phyloP scores from a whole-genome alignment of 2,797 vertebrate species.

The Tachyglossus aculeatus region DNA sequence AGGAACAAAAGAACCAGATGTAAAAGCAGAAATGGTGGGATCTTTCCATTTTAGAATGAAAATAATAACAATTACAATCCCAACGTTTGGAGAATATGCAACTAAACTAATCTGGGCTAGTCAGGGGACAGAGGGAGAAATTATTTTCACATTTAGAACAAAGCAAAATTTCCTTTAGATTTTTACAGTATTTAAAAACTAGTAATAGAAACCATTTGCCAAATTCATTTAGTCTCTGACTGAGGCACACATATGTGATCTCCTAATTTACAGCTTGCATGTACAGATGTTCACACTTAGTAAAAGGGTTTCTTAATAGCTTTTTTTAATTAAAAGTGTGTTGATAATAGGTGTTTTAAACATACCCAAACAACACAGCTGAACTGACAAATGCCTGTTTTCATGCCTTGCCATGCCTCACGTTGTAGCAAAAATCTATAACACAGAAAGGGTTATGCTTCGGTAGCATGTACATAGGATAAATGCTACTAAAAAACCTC shows the following conservation, averaged over 20 bases:
- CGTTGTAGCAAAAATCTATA: constrained; percentile 50
- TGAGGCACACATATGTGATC: constrained; percentile 66
- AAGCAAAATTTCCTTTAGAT: constrained; percentile 12
- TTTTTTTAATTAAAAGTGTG: constrained; percentile 74
- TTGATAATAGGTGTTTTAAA: constrained; percentile 73
- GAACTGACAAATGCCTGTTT: constrained; percentile 70
- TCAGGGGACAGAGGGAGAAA: neutral
- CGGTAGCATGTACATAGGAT: constrained; percentile 63
- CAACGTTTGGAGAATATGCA: neutral
- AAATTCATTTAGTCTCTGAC: constrained; percentile 65
- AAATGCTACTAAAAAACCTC: constrained; percentile 70
- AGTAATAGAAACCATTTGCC: constrained; percentile 64
- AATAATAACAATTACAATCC: neutral
- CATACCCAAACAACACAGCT: constrained; percentile 68
- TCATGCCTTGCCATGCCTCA: constrained; percentile 61
- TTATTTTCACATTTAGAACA: constrained; percentile 22
- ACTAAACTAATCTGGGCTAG: constrained; percentile 15
- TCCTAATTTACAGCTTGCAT: constrained; percentile 71
- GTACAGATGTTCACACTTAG: constrained; percentile 74
- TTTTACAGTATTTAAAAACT: constrained; percentile 58
- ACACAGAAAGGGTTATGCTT: constrained; percentile 28
- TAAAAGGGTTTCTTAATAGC: constrained; percentile 70
- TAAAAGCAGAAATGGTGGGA: neutral
- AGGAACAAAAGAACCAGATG: constrained; percentile 8
- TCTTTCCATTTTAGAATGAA: neutral